Evolutionary conservation across 2,888 invertebrate species (phyloP).

Genomic region (Leucania comma): DNA sequence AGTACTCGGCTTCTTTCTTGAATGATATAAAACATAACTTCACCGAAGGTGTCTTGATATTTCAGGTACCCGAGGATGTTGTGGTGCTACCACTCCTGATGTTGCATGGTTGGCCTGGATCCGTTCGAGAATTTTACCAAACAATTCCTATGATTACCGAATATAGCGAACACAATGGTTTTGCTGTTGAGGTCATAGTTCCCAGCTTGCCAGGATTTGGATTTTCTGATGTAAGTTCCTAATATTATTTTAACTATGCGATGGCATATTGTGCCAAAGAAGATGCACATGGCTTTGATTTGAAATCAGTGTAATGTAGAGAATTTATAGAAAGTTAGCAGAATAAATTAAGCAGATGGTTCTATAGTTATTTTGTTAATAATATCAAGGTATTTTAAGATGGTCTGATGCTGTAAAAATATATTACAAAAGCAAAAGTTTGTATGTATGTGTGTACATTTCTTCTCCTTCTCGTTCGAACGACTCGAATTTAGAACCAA

Average conservation of each 20-base stretch:
- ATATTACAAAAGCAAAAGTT: too few species aligned
- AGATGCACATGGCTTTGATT: too few species aligned
- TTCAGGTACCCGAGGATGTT: slow-evolving; percentile 36
- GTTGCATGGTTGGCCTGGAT: slow-evolving; percentile 95
- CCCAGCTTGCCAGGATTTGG: slow-evolving; percentile 70
- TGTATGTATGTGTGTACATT: too few species aligned
- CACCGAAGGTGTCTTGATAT: neutral
- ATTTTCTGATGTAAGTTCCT: slow-evolving; percentile 68
- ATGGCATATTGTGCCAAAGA: too few species aligned
- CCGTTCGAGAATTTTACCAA: slow-evolving; percentile 93
- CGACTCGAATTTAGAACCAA: too few species aligned
- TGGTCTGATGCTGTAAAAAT: too few species aligned
- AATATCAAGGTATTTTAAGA: too few species aligned
- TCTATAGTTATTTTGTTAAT: too few species aligned
- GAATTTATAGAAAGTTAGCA: too few species aligned
- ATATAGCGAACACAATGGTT: slow-evolving; percentile 81
- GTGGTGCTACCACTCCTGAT: slow-evolving; percentile 84
- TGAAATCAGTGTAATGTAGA: neutral
- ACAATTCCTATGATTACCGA: slow-evolving; percentile 91
- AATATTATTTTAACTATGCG: neutral
- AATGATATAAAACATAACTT: neutral
- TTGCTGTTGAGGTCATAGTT: slow-evolving; percentile 83
- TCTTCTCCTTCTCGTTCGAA: too few species aligned
- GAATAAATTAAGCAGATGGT: too few species aligned
- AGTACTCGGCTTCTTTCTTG: too few species aligned